A percentile compares a stretch with the other conserved stretches of the same genome.
Evolutionary conservation across 1,140 invertebrate genomes (phyloP).

Genomic region (Drosophila grimshawi): DNA sequence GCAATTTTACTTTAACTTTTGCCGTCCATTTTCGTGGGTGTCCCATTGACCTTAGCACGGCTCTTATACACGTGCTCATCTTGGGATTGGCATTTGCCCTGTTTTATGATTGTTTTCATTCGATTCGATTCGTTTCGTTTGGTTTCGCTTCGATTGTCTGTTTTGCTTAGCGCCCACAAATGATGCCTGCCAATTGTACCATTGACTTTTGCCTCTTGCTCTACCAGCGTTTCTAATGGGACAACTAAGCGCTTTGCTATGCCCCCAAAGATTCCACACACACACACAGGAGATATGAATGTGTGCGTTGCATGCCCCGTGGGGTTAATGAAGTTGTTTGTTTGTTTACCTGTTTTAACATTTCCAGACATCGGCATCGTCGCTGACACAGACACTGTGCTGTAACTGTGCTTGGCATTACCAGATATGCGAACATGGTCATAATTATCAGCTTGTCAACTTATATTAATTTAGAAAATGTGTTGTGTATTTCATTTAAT

Average conservation of each 20-base stretch:
- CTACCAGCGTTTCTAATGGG: conserved; percentile 73
- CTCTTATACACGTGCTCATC: conserved; percentile 55
- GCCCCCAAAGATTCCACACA: conserved; percentile 49
- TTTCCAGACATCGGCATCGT: conserved; percentile 25
- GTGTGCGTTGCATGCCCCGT: conserved; percentile 59
- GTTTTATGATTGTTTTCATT: conserved; percentile 76
- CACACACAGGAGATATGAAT: conserved; percentile 10
- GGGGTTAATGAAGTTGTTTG: conserved; percentile 81
- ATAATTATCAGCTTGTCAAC: not conserved
- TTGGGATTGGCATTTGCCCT: conserved; percentile 38
- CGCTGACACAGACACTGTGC: conserved; percentile 15
- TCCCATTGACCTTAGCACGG: conserved; percentile 50
- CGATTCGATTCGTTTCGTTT: conserved; percentile 58
- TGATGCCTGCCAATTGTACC: conserved; percentile 67
- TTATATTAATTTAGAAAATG: not conserved
- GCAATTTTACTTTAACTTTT: conserved; percentile 37
- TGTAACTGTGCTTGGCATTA: conserved; percentile 6
- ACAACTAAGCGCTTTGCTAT: conserved; percentile 65
- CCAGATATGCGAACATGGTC: not conserved
- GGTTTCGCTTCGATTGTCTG: conserved; percentile 65
- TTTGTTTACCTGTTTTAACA: conserved; percentile 65
- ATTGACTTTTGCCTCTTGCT: conserved; percentile 68
- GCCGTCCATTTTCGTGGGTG: conserved; percentile 17
- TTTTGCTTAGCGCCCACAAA: conserved; percentile 74
- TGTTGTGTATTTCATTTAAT: not conserved